Conservation (phyloP, 2,797 vertebrate species). For the Salarias fasciatus region DNA sequence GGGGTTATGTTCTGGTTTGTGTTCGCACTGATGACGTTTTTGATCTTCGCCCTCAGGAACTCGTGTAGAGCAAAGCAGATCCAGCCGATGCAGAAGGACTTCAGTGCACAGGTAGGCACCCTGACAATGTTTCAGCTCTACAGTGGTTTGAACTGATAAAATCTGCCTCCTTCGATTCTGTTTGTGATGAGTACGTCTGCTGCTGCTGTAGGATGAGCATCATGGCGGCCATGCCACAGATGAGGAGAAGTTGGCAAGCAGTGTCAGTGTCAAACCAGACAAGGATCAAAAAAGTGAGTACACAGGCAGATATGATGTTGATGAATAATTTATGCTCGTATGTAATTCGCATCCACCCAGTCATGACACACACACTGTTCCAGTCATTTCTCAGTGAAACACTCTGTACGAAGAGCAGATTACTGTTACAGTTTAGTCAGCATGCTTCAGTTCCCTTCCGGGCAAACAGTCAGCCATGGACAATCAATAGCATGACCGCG, state of each 20-base stretch:
- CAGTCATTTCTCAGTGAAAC: background rate
- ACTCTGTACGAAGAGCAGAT: constrained; percentile 24
- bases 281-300: constrained; percentile 72
- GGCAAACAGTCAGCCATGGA: constrained; percentile 34
- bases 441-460: constrained; percentile 19
- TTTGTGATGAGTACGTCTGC: constrained; percentile 14
- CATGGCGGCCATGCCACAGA: constrained; percentile 89
- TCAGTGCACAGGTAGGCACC: constrained; percentile 77
- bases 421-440: constrained; percentile 40
- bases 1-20: constrained; percentile 13
- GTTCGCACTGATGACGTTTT: constrained; percentile 28
- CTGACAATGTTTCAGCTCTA: too few relatives aligned
- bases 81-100: constrained; percentile 78
- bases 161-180: background rate
- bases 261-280: constrained; percentile 76
- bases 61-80: constrained; percentile 89
- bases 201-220: constrained; percentile 77
- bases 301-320: background rate
- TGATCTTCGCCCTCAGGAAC: constrained; percentile 79
- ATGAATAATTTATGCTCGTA: too few relatives aligned
- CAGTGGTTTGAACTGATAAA: too few relatives aligned
- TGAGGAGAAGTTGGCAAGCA: constrained; percentile 93
- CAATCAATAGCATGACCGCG: constrained; percentile 31
- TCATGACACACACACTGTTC: background rate
- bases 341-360: background rate